Conservation (phyloP, 2,113 vertebrate species). For the Prolemur simus region DNA sequence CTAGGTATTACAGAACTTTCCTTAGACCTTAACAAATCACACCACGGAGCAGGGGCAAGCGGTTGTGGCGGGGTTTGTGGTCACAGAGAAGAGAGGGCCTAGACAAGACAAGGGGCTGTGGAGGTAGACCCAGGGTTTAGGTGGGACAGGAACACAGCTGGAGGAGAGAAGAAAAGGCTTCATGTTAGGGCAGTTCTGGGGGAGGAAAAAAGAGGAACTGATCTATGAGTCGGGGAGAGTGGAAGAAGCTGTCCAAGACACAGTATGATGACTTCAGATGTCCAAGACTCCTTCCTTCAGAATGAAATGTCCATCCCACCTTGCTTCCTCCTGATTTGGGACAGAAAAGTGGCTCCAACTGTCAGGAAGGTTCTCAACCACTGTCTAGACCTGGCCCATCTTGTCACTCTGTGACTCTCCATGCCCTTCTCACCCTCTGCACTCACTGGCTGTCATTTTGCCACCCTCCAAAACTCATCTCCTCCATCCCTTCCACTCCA, state of each 20-base stretch:
- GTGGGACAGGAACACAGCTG: rapidly evolving
- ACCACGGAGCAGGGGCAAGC: background rate
- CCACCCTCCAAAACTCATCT: background rate
- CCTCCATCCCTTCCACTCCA: background rate
- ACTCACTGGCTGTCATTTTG: background rate
- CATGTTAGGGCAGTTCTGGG: background rate
- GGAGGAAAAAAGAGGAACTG: background rate
- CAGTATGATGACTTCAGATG: rapidly evolving
- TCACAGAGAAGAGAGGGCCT: background rate
- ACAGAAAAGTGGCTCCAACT: background rate
- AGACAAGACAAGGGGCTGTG: rapidly evolving
- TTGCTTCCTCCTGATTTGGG: background rate
- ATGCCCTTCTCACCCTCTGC: rapidly evolving
- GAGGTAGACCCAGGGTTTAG: rapidly evolving
- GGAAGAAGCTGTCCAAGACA: background rate
- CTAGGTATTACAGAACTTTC: background rate
- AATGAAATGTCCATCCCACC: background rate
- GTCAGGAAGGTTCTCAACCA: background rate
- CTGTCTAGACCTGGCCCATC: rapidly evolving
- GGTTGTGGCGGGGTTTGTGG: background rate
- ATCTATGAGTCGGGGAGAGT: rapidly evolving
- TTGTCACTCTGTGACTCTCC: background rate
- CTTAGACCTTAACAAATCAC: background rate
- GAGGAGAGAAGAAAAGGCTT: background rate
- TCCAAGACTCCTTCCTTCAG: background rate